Conservation (phyloP, 2,113 vertebrate genomes). For the Oreochromis niloticus region DNA sequence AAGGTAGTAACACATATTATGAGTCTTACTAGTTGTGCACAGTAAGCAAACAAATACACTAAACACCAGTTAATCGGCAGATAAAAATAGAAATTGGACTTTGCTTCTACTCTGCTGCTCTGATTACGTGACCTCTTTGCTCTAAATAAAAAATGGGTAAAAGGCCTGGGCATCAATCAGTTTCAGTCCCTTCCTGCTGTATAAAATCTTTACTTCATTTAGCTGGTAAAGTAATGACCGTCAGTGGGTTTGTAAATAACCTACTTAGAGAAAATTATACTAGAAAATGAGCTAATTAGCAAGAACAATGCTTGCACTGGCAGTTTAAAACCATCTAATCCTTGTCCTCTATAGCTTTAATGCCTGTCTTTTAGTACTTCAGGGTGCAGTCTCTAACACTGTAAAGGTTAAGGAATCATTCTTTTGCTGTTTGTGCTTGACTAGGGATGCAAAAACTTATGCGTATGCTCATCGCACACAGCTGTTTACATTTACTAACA, state of each 20-base stretch:
- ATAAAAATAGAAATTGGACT: neutral
- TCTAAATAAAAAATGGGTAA: neutral
- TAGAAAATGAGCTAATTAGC: slow-evolving; percentile 47
- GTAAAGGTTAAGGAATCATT: neutral
- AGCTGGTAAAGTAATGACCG: slow-evolving; percentile 15
- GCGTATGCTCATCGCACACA: neutral
- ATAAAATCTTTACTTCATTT: slow-evolving; percentile 22
- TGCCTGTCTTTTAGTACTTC: neutral
- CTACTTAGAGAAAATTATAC: slow-evolving; percentile 33
- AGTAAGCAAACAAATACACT: neutral
- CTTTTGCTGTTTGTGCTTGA: neutral
- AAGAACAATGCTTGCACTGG: slow-evolving; percentile 21
- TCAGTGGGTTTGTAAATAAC: slow-evolving; percentile 46
- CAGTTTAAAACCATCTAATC: slow-evolving; percentile 18
- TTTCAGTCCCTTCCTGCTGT: neutral
- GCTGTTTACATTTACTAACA: neutral
- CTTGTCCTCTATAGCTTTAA: slow-evolving; percentile 23
- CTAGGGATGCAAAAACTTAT: neutral
- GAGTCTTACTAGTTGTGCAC: neutral
- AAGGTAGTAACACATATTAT: neutral
- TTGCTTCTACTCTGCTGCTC: neutral
- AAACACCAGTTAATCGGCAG: neutral
- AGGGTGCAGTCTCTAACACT: neutral
- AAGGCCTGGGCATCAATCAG: neutral
- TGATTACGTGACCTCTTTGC: neutral